Conservation (phyloP, 2,113 vertebrate species). For the Xenopus laevis region DNA sequence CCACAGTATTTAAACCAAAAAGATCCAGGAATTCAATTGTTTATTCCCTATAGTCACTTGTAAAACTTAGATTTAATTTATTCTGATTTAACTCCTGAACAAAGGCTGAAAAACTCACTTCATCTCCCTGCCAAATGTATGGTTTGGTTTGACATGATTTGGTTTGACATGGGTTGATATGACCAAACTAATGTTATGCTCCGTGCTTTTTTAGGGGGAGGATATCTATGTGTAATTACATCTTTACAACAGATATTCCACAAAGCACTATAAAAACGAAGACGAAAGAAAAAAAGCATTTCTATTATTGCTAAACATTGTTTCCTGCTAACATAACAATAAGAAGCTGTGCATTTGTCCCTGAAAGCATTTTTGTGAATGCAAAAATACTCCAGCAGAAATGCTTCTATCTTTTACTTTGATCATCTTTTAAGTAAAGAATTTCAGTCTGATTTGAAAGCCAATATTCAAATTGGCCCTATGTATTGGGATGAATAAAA, state of each 20-base stretch:
- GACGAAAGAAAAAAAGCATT: conserved; percentile 31
- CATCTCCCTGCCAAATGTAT: too few species aligned
- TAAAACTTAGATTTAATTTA: too few species aligned
- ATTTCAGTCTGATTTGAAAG: conserved; percentile 51
- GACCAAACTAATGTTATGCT: too few species aligned
- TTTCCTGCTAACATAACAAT: conserved; percentile 45
- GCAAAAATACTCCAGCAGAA: conserved; percentile 42
- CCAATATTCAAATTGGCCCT: conserved; percentile 48
- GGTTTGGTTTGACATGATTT: too few species aligned
- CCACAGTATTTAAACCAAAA: too few species aligned
- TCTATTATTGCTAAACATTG: conserved; percentile 40
- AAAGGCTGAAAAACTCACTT: too few species aligned
- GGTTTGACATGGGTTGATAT: too few species aligned
- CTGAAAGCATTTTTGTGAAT: conserved; percentile 45
- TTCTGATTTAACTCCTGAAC: too few species aligned
- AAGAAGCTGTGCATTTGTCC: conserved; percentile 26
- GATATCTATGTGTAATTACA: conserved; percentile 22
- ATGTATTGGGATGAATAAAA: conserved; percentile 38
- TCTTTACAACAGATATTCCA: conserved; percentile 14
- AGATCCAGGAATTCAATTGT: too few species aligned
- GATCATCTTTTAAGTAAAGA: conserved; percentile 47
- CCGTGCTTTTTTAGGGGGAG: too few species aligned
- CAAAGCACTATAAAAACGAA: conserved; percentile 43
- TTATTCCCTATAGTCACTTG: too few species aligned
- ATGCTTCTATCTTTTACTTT: conserved; percentile 26